These are phyloP conservation scores for Palythoa grandiflora DNA, from an alignment of 92 coral and sea anemone species.

Conservation along the genomic window DNA sequence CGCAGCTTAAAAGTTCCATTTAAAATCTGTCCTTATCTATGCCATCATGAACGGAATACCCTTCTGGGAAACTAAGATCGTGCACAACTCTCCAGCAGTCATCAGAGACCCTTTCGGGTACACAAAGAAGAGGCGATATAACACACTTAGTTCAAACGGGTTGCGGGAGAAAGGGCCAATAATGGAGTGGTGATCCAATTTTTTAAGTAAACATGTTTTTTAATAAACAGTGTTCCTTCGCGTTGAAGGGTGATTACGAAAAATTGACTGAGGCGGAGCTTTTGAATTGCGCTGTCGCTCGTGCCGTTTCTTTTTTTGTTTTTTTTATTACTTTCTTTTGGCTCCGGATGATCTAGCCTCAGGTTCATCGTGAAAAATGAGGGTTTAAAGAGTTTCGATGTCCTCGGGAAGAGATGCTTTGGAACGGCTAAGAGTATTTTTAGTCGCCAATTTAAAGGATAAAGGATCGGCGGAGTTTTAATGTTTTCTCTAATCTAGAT, in stretches of 20 bases:
- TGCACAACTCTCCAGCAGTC: constrained; percentile 61
- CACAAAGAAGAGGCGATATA: constrained; percentile 60
- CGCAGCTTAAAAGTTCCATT: constrained; percentile 52
- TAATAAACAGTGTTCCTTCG: constrained; percentile 16
- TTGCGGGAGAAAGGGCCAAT: constrained; percentile 53
- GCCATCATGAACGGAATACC: constrained; percentile 57
- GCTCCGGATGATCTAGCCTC: neutral
- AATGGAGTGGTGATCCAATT: constrained; percentile 48
- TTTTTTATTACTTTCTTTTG: neutral
- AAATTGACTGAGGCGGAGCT: neutral
- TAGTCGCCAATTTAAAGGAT: neutral
- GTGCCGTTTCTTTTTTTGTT: neutral
- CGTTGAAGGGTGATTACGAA: constrained; percentile 58
- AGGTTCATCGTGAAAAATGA: neutral
- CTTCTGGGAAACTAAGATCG: constrained; percentile 61
- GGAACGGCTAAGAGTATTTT: neutral
- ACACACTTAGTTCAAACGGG: constrained; percentile 59
- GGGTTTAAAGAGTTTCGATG: neutral
- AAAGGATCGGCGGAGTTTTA: neutral
- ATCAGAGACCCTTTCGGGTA: constrained; percentile 51
- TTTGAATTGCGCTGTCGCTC: neutral
- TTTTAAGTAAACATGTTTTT: constrained; percentile 43
- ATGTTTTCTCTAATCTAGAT: neutral
- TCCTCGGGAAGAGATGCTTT: neutral
- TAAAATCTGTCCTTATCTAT: constrained; percentile 57